These are phyloP conservation scores for Protonibea diacanthus DNA, from an alignment of 2,797 vertebrate species.

Conservation along the genomic window DNA sequence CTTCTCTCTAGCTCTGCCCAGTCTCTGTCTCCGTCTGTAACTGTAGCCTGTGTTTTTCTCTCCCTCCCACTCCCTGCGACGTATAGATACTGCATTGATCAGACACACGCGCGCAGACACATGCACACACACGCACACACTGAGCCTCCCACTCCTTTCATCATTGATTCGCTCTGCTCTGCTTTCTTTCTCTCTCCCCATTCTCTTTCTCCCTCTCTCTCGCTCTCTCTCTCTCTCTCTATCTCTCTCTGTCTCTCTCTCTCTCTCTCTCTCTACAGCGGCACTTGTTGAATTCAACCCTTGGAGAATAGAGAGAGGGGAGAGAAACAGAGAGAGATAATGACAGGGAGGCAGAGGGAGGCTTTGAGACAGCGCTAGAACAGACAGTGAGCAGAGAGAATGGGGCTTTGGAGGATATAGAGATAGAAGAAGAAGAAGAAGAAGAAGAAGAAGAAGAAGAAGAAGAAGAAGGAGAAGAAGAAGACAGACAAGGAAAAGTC, in stretches of 20 bases:
- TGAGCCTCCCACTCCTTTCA: constrained; percentile 83
- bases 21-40: constrained; percentile 85
- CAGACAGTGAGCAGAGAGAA: constrained; percentile 75
- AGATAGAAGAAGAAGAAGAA: constrained; percentile 71
- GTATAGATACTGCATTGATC: constrained; percentile 90
- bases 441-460: constrained; percentile 54
- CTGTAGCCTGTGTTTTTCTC: constrained; percentile 86
- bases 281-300: constrained; percentile 87
- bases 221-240: constrained; percentile 41
- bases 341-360: constrained; percentile 80
- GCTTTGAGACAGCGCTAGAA: constrained; percentile 74
- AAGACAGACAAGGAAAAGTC: constrained; percentile 66
- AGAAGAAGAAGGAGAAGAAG: constrained; percentile 61
- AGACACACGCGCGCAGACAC: constrained; percentile 78
- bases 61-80: constrained; percentile 86
- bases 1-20: constrained; percentile 79
- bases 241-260: constrained; percentile 42
- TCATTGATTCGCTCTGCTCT: constrained; percentile 81
- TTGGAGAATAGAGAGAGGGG: constrained; percentile 74
- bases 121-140: constrained; percentile 60
- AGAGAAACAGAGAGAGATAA: constrained; percentile 76
- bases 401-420: constrained; percentile 75
- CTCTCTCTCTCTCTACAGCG: constrained; percentile 73
- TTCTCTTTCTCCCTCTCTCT: constrained; percentile 42
- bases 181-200: constrained; percentile 50